Evolutionary conservation across 2,113 vertebrate genomes (phyloP), one percentile per base, ranked within the genome.

Genomic region (Telmatochromis sp.): DNA sequence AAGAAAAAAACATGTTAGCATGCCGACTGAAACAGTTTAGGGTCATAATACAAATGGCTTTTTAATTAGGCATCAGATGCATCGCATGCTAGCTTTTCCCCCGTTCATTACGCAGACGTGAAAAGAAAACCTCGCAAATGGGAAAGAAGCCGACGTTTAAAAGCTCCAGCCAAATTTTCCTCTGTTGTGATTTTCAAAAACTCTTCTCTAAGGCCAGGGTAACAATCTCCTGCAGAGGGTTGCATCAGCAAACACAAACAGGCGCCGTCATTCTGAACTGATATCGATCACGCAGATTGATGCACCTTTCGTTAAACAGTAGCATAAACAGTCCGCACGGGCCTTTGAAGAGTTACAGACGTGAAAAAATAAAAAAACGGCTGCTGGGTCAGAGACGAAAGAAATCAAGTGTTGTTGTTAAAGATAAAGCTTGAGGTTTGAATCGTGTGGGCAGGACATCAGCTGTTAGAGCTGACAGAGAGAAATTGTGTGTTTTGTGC

Each of bases 11-110:
- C 42, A 51, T 75, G 40, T 68, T 73, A 42, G 54, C 86, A 92
- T 90, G 82, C 86, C 87, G 80, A 81, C 80, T 3, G 9, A 60
- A 80, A 68, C n/a, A 55, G 40, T 82, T 73, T 35, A 86, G 93
- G 87, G 85, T 85, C 47, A 89, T 87, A 91, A 89, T 91, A 88
- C 86, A 86, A 91, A 89, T 75, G 63, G 19, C 35, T 84, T 15
- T 93, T 90, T 88, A 92, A 93, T 94, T 90, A 86, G 88, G 60
- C 58, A 10, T 81, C 81, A 91, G 71, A 84, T 68, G 78, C 19
- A 21, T 68, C 1, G 37, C 21, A 82, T 68, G 12, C 31, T 7
- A 33, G 26, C 73, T 54, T 83, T 37, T 17, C 40, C 6, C 6
- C 78, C n/a, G 60, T n/a, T 80, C 42, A 60, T 73, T 79, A 78